A percentile compares a stretch with the other conserved stretches of the same genome.
These are phyloP conservation scores for Trichogramma evanescens DNA, from an alignment of 2,888 invertebrate species.

Conservation along the genomic window DNA sequence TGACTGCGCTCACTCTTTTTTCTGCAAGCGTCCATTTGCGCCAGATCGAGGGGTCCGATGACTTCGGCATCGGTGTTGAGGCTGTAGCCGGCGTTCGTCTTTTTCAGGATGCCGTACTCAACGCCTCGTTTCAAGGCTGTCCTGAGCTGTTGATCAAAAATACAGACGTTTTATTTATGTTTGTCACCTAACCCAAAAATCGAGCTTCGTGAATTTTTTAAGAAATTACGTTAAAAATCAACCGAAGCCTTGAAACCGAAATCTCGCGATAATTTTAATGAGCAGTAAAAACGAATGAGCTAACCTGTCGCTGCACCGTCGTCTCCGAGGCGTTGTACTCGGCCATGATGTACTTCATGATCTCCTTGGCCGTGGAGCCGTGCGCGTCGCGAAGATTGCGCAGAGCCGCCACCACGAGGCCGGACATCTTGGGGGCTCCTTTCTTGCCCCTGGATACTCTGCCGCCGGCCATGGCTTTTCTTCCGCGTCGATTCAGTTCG, in stretches of 20 bases:
- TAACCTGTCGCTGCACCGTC: slow-evolving; percentile 34
- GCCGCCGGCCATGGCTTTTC: neutral
- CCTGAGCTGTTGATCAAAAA: slow-evolving; percentile 21
- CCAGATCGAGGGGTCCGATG: slow-evolving; percentile 17
- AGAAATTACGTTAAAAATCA: neutral
- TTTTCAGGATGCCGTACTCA: slow-evolving; percentile 38
- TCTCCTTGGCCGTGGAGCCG: slow-evolving; percentile 41
- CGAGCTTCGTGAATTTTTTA: neutral
- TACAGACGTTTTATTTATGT: neutral
- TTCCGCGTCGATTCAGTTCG: neutral
- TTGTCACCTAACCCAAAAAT: neutral
- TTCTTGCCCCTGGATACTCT: slow-evolving; percentile 17
- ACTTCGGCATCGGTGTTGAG: slow-evolving; percentile 28
- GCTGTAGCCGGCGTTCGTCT: slow-evolving; percentile 31
- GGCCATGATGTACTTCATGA: slow-evolving; percentile 38
- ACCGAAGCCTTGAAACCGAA: too few species aligned
- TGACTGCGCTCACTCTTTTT: slow-evolving; percentile 2
- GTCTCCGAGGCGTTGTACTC: slow-evolving; percentile 32
- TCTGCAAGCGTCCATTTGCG: slow-evolving; percentile 18
- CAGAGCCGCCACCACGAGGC: slow-evolving; percentile 39
- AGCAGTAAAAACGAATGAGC: neutral
- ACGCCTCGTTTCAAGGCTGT: slow-evolving; percentile 39
- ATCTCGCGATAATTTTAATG: neutral
- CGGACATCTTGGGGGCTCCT: slow-evolving; percentile 35
- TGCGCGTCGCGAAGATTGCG: slow-evolving; percentile 35